Percentiles rank a stretch among this genome's conserved stretches.
These are phyloP conservation scores for Limonius californicus DNA, from an alignment of 1,140 invertebrate genomes.

Conservation along the genomic window DNA sequence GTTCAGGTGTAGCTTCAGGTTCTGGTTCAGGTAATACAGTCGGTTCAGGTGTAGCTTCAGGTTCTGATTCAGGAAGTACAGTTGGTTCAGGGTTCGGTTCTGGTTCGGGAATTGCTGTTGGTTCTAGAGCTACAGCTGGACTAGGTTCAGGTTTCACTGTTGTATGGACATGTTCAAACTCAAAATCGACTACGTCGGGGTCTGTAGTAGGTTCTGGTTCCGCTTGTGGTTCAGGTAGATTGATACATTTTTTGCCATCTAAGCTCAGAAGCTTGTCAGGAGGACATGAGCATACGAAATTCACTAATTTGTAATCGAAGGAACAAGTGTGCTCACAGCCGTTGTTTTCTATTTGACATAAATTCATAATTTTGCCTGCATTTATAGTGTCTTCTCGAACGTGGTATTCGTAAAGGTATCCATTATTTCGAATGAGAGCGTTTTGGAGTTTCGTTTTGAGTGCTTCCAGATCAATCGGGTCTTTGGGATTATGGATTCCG, in stretches of 20 bases:
- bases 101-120: constrained; percentile 28
- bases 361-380: constrained; percentile 57
- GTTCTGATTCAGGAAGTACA: background rate
- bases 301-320: constrained; percentile 61
- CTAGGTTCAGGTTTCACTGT: constrained; percentile 34
- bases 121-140: constrained; percentile 37
- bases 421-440: constrained; percentile 50
- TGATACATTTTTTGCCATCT: constrained; percentile 50
- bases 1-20: constrained; percentile 21
- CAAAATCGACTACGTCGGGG: constrained; percentile 24
- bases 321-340: constrained; percentile 72
- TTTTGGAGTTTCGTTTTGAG: constrained; percentile 51
- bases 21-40: background rate
- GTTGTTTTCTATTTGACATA: constrained; percentile 71
- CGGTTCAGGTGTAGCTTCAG: background rate
- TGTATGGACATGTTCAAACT: constrained; percentile 18
- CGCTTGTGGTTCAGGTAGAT: constrained; percentile 22
- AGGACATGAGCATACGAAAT: constrained; percentile 72
- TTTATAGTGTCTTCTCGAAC: constrained; percentile 50
- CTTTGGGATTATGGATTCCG: constrained; percentile 48
- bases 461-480: constrained; percentile 51
- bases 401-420: constrained; percentile 54
- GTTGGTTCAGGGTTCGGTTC: background rate
- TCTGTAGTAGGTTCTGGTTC: constrained; percentile 27
- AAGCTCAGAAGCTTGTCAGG: constrained; percentile 48